Conservation (phyloP, 2,797 vertebrate genomes). For the Pterois miles region DNA sequence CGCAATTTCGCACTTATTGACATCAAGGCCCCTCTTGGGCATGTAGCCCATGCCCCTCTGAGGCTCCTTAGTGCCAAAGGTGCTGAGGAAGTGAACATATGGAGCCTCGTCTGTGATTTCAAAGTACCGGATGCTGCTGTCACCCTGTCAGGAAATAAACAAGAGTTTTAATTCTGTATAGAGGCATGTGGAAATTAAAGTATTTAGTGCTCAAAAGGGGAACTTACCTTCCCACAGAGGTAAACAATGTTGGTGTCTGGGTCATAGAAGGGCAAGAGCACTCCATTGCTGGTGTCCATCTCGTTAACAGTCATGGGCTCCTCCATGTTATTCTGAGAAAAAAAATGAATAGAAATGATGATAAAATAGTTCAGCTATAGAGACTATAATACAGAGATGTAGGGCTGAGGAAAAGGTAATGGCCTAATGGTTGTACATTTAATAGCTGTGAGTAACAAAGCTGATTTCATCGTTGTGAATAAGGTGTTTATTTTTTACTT, state of each 20-base stretch:
- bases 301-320: conserved; percentile 93
- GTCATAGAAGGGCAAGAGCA: conserved; percentile 96
- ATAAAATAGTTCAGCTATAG: neutral
- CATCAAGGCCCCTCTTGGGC: conserved; percentile 96
- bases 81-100: conserved; percentile 96
- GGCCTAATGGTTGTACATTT: neutral
- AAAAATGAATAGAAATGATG: neutral
- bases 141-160: conserved; percentile 80
- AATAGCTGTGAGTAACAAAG: neutral
- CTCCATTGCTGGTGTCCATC: conserved; percentile 97
- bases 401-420: neutral
- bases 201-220: neutral
- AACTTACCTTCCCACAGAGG: conserved; percentile 93
- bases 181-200: neutral
- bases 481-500: neutral
- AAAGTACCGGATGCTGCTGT: conserved; percentile 99
- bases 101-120: conserved; percentile 97
- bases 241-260: conserved; percentile 95
- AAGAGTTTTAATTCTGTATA: neutral
- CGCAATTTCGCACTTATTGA: conserved; percentile 98
- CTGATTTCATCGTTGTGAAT: neutral
- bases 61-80: conserved; percentile 94
- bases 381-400: neutral
- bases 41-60: conserved; percentile 99
- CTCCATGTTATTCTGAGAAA: conserved; percentile 90